Percentiles rank a stretch among this genome's conserved stretches.
These are phyloP conservation scores for Capreolus pygargus DNA, from an alignment of 2,113 vertebrate genomes.

Conservation along the genomic window DNA sequence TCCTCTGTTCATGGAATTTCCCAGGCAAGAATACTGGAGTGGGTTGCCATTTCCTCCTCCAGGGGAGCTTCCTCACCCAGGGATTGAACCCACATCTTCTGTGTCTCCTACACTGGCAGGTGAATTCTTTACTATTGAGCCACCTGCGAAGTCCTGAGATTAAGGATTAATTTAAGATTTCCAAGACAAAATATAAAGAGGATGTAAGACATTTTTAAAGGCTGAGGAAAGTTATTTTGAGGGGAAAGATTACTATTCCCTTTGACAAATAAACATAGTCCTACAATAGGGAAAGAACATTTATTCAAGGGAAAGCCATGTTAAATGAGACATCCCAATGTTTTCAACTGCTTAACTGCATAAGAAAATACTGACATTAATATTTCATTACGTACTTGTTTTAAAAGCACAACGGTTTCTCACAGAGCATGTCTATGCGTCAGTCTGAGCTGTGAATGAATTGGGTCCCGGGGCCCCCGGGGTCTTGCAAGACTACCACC, in stretches of 20 bases:
- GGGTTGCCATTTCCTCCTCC: not conserved
- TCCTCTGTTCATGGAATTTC: not conserved
- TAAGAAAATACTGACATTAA: not conserved
- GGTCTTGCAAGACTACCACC: not conserved
- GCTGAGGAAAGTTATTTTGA: conserved; percentile 5
- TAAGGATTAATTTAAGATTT: not conserved
- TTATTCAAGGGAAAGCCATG: not conserved
- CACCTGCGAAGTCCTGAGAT: not conserved
- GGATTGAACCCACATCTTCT: not conserved
- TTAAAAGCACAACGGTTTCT: not conserved
- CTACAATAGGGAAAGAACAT: not conserved
- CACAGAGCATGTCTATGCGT: not conserved
- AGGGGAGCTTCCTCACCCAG: not conserved
- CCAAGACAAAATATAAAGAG: conserved; percentile 29
- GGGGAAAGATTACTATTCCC: conserved; percentile 13
- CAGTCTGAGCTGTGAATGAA: not conserved
- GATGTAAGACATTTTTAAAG: not conserved
- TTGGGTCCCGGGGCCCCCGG: not conserved
- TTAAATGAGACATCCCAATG: not conserved
- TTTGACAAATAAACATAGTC: conserved; percentile 26
- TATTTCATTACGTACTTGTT: not conserved
- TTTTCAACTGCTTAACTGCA: not conserved
- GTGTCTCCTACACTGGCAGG: not conserved
- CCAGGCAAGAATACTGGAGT: not conserved
- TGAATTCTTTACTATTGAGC: not conserved